Conservation (phyloP, 1,140 invertebrate genomes). For the Zaprionus gabonicus region DNA sequence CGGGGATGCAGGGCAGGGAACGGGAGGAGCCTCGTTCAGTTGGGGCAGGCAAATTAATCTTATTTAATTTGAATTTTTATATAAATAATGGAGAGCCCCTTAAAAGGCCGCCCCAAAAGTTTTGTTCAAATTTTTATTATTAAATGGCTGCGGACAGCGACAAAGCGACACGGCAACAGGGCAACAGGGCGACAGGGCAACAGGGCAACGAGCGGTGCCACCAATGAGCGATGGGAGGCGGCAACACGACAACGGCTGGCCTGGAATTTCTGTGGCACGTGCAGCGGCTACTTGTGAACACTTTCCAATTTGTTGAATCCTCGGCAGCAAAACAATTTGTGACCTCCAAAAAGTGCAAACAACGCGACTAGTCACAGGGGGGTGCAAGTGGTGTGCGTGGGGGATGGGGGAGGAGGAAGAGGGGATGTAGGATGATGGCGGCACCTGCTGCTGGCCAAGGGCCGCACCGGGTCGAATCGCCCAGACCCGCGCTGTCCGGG, state of each 20-base stretch:
- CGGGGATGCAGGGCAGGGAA: no score
- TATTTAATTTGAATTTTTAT: conserved; percentile 81
- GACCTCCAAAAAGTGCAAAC: conserved; percentile 69
- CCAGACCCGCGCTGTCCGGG: conserved; percentile 24
- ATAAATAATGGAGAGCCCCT: conserved; percentile 67
- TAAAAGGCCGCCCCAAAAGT: conserved; percentile 43
- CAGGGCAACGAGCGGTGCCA: background rate
- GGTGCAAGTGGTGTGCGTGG: background rate
- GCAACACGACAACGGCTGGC: no score
- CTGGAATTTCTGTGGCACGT: conserved; percentile 52
- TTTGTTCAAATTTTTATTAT: conserved; percentile 70
- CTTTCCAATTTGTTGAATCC: conserved; percentile 80
- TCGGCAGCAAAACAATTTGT: conserved; percentile 76
- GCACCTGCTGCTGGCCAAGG: conserved; percentile 51
- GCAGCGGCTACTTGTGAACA: conserved; percentile 66
- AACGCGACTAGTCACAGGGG: conserved; percentile 25
- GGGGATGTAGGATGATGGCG: background rate
- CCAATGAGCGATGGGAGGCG: background rate
- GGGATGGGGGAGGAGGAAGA: background rate
- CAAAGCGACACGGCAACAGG: background rate
- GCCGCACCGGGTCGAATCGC: background rate
- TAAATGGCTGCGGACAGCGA: conserved; percentile 63
- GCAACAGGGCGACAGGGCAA: background rate
- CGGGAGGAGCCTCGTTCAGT: background rate
- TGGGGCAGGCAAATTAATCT: conserved; percentile 65